Evolutionary conservation across 2,888 invertebrate genomes (phyloP).

Genomic region (Folsomia candida): DNA sequence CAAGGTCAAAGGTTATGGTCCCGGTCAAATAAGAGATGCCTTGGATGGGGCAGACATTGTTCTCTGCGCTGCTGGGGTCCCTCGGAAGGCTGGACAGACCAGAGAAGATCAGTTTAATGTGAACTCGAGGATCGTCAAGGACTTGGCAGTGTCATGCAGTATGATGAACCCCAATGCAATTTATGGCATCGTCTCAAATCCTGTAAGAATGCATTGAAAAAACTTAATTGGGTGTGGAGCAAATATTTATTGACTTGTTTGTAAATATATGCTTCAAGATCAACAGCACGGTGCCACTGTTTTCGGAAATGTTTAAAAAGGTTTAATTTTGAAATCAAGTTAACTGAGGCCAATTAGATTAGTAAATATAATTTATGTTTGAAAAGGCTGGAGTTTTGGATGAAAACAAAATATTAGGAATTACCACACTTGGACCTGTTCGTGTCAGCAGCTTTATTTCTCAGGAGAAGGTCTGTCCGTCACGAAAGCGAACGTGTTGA

Average conservation of each 20-base stretch:
- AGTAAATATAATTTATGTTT: too few relatives aligned
- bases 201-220: not conserved
- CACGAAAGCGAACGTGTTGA: not conserved
- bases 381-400: conserved; percentile 6
- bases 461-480: conserved; percentile 3
- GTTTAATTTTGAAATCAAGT: too few relatives aligned
- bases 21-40: conserved; percentile 6
- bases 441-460: not conserved
- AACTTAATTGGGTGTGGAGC: not conserved
- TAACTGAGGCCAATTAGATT: too few relatives aligned
- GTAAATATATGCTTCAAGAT: not conserved
- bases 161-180: conserved; percentile 2
- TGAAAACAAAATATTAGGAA: conserved; percentile 10
- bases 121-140: conserved; percentile 6
- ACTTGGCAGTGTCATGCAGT: not conserved
- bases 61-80: conserved; percentile 4
- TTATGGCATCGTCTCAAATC: conserved; percentile 13
- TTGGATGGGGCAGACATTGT: conserved; percentile 1
- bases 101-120: conserved; percentile 15
- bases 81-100: conserved; percentile 4
- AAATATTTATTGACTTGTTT: not conserved
- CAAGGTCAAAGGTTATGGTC: conserved; percentile 51
- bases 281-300: conserved; percentile 9
- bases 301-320: too few relatives aligned
- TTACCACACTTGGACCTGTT: conserved; percentile 1